Evolutionary conservation across 1,140 invertebrate species (phyloP).

Genomic region (Polypedilum pembai): DNA sequence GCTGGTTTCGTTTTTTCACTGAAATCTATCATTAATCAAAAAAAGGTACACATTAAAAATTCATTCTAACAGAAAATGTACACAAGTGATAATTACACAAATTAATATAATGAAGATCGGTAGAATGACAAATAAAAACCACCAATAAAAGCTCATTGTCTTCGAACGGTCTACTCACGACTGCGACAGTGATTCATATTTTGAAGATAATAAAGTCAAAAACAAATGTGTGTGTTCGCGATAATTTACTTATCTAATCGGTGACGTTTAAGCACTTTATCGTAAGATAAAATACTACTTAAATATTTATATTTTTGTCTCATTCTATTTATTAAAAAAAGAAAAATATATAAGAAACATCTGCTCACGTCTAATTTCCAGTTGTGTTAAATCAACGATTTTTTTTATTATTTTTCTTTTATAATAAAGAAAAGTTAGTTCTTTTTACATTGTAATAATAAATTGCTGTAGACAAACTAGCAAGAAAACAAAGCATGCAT

Average conservation of each 20-base stretch:
- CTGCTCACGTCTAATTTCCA: too few relatives aligned
- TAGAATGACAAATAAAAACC: not conserved
- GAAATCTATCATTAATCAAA: not conserved
- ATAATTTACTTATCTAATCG: not conserved
- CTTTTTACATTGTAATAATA: too few relatives aligned
- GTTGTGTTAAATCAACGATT: not conserved
- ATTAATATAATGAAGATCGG: not conserved
- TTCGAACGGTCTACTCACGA: not conserved
- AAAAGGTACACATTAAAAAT: not conserved
- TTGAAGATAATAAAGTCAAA: not conserved
- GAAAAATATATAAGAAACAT: not conserved
- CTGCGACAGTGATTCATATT: not conserved
- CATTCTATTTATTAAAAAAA: not conserved
- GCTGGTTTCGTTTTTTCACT: not conserved
- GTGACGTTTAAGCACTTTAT: not conserved
- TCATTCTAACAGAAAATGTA: not conserved
- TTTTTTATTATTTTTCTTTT: not conserved
- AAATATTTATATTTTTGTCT: constrained; percentile 13
- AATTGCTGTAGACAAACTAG: not conserved
- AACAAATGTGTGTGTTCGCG: not conserved
- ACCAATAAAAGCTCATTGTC: not conserved
- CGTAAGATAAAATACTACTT: not conserved
- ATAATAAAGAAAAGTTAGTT: not conserved
- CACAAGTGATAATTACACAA: not conserved
- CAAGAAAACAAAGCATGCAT: not conserved